Percentiles rank a stretch among this genome's conserved stretches.
Evolutionary conservation across 1,140 invertebrate genomes (phyloP).

Genomic region (Contarinia nasturtii): DNA sequence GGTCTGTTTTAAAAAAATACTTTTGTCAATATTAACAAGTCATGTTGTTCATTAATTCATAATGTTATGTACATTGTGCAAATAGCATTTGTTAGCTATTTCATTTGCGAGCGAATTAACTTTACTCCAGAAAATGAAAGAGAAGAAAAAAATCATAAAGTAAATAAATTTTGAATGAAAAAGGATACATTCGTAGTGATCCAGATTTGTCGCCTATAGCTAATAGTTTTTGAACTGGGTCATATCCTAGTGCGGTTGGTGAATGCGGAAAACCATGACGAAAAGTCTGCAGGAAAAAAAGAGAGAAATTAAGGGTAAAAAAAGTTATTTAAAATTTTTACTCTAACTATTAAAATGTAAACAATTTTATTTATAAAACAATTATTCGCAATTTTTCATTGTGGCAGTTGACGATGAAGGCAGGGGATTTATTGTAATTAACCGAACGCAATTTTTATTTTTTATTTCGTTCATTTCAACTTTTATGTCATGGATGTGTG

Average conservation of each 20-base stretch:
- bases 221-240: slow-evolving; percentile 90
- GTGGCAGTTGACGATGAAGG: no score
- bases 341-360: not conserved
- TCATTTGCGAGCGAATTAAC: no score
- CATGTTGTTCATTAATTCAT: no score
- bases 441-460: no score
- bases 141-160: not conserved
- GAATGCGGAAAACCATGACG: slow-evolving; percentile 97
- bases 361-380: not conserved
- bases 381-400: not conserved
- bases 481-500: no score
- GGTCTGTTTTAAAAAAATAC: no score
- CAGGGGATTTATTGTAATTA: not conserved
- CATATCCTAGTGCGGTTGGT: slow-evolving; percentile 90
- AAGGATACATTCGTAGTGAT: slow-evolving; percentile 74
- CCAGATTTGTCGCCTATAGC: slow-evolving; percentile 94
- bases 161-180: not conserved
- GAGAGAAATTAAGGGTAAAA: not conserved
- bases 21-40: no score
- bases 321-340: not conserved
- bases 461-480: no score
- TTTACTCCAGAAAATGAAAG: not conserved
- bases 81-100: no score
- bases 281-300: slow-evolving; percentile 67
- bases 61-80: no score